These are phyloP conservation scores for Drosophila nebulosa DNA, from an alignment of 1,140 invertebrate genomes.

Conservation along the genomic window DNA sequence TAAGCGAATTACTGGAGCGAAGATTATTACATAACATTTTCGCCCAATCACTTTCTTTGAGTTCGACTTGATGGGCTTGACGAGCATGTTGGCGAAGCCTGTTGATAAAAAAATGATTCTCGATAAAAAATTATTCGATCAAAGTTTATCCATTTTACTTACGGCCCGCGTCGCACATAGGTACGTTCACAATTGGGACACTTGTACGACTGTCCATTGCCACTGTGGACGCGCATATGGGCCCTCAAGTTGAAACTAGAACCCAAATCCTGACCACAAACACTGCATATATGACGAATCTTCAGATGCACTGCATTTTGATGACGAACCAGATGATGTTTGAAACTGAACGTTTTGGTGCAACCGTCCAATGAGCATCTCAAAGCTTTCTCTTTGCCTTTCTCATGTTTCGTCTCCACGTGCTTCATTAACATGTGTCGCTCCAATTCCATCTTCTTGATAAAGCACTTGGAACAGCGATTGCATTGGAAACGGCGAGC, in stretches of 20 bases:
- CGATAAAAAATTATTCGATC: neutral
- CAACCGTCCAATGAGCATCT: slow-evolving; percentile 51
- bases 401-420: neutral
- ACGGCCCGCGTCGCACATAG: slow-evolving; percentile 55
- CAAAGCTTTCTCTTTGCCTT: slow-evolving; percentile 13
- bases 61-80: slow-evolving; percentile 36
- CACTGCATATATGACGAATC: slow-evolving; percentile 31
- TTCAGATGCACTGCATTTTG: slow-evolving; percentile 51
- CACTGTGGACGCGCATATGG: slow-evolving; percentile 43
- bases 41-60: slow-evolving; percentile 42
- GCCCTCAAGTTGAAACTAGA: slow-evolving; percentile 31
- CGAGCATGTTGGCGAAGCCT: slow-evolving; percentile 51
- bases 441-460: slow-evolving; percentile 34
- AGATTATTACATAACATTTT: slow-evolving; percentile 16
- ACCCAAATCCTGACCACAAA: slow-evolving; percentile 44
- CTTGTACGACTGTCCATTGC: slow-evolving; percentile 24
- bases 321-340: slow-evolving; percentile 68
- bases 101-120: neutral
- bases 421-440: slow-evolving; percentile 36
- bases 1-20: slow-evolving; percentile 13
- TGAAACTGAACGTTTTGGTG: slow-evolving; percentile 56
- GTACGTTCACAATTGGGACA: slow-evolving; percentile 55
- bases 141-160: slow-evolving; percentile 14
- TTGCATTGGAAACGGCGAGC: slow-evolving; percentile 35
- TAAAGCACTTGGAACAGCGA: slow-evolving; percentile 44